A percentile compares a stretch with the other conserved stretches of the same genome.
Evolutionary conservation across 2,888 invertebrate genomes (phyloP).

Genomic region (Tupiocoris notatus): DNA sequence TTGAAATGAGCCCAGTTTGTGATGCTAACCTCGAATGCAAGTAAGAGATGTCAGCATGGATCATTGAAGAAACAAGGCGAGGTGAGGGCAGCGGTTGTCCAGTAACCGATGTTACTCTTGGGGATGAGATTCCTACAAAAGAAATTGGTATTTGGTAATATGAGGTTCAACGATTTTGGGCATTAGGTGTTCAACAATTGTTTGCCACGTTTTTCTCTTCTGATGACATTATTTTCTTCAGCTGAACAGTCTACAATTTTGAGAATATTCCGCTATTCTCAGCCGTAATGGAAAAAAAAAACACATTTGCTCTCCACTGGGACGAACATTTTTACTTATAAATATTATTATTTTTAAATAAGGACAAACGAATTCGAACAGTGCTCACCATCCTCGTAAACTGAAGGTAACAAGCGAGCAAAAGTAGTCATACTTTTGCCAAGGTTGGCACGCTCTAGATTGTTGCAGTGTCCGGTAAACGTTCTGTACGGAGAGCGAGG

Average conservation of each 20-base stretch:
- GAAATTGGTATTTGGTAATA: no score
- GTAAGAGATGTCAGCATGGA: conserved; percentile 90
- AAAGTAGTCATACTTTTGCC: conserved; percentile 85
- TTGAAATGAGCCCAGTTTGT: not conserved
- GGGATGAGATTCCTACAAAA: conserved; percentile 70
- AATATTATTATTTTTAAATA: no score
- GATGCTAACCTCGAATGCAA: conserved; percentile 63
- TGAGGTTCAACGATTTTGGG: no score
- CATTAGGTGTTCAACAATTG: no score
- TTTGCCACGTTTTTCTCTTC: no score
- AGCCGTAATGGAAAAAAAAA: no score
- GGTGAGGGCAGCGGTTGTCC: conserved; percentile 81
- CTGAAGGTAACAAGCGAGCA: conserved; percentile 77
- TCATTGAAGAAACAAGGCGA: conserved; percentile 77
- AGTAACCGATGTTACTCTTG: conserved; percentile 70
- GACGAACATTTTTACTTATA: no score
- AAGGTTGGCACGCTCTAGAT: conserved; percentile 74
- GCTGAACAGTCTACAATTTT: no score
- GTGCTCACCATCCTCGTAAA: conserved; percentile 77
- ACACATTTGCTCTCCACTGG: no score
- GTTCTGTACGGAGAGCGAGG: conserved; percentile 60
- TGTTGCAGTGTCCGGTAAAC: conserved; percentile 83
- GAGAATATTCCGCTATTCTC: no score
- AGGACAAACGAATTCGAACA: not conserved
- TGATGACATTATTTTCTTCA: no score